phyloP scores from a whole-genome alignment of 2,888 invertebrate genomes.

The Slavum lentiscoides region DNA sequence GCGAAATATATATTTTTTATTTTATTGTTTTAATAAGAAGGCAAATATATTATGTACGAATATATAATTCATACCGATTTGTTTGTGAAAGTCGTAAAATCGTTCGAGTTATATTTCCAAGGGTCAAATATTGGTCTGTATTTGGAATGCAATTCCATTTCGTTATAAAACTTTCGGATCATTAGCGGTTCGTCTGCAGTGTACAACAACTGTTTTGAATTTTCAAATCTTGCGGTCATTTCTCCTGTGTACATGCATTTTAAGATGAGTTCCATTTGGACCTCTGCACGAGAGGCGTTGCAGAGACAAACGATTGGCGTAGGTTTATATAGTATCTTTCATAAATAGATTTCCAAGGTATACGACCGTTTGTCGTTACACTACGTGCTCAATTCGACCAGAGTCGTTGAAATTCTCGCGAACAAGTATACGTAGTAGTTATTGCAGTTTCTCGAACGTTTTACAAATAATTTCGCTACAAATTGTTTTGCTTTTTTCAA shows the following conservation, averaged over 20 bases:
- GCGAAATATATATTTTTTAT: too few relatives aligned
- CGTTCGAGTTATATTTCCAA: neutral
- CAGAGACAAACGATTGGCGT: slow-evolving; percentile 85
- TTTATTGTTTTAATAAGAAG: too few relatives aligned
- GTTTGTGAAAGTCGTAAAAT: neutral
- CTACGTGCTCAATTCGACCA: neutral
- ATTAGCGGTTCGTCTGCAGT: slow-evolving; percentile 80
- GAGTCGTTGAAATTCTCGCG: neutral
- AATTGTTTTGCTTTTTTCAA: neutral
- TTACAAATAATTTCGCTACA: slow-evolving; percentile 1
- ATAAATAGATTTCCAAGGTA: slow-evolving; percentile 91
- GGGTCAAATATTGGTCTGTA: neutral
- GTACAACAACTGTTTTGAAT: slow-evolving; percentile 86
- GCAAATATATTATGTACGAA: neutral
- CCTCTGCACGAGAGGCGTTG: slow-evolving; percentile 74
- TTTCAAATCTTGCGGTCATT: slow-evolving; percentile 88
- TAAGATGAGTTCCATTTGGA: slow-evolving; percentile 85
- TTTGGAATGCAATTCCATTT: neutral
- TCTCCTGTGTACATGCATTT: slow-evolving; percentile 94
- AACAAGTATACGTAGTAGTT: neutral
- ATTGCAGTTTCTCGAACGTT: neutral
- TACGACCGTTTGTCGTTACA: slow-evolving; percentile 80
- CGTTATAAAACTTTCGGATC: slow-evolving; percentile 83
- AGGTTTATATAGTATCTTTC: slow-evolving; percentile 71
- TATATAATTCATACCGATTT: neutral